Evolutionary conservation across 2,113 vertebrate species (phyloP).

Genomic region (Artemisiospiza belli): DNA sequence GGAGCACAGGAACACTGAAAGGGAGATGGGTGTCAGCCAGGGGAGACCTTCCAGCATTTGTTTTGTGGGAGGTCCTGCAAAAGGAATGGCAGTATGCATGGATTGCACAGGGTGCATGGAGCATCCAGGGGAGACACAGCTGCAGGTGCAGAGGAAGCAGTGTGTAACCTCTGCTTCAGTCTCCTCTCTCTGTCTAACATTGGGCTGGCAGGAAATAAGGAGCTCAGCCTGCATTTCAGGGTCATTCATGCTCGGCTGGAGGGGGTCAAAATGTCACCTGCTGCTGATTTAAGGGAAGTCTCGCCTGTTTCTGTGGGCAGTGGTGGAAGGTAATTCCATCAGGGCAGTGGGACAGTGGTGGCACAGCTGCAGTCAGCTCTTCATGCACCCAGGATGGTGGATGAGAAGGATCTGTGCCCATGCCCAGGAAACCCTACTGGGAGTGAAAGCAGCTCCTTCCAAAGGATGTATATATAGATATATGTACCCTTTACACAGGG

Average conservation of each 20-base stretch:
- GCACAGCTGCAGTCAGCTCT: background rate
- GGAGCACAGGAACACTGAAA: rapidly evolving
- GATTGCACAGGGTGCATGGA: rapidly evolving
- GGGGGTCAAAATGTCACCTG: background rate
- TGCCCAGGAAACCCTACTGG: background rate
- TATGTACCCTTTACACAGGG: background rate
- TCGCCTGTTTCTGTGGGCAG: background rate
- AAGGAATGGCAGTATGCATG: rapidly evolving
- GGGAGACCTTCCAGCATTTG: background rate
- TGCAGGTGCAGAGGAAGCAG: background rate
- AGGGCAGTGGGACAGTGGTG: background rate
- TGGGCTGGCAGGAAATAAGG: background rate
- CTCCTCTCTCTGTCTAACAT: background rate
- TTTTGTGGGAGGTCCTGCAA: background rate
- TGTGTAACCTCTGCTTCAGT: background rate
- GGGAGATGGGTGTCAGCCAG: background rate
- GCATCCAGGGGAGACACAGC: background rate
- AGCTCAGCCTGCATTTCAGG: background rate
- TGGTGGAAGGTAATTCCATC: background rate
- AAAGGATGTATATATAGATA: background rate
- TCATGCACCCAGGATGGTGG: background rate
- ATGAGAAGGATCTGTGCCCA: background rate
- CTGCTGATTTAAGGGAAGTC: background rate
- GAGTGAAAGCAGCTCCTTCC: background rate
- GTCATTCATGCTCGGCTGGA: background rate